phyloP scores from a whole-genome alignment of 2,888 invertebrate genomes.

The Diaphora mendica region DNA sequence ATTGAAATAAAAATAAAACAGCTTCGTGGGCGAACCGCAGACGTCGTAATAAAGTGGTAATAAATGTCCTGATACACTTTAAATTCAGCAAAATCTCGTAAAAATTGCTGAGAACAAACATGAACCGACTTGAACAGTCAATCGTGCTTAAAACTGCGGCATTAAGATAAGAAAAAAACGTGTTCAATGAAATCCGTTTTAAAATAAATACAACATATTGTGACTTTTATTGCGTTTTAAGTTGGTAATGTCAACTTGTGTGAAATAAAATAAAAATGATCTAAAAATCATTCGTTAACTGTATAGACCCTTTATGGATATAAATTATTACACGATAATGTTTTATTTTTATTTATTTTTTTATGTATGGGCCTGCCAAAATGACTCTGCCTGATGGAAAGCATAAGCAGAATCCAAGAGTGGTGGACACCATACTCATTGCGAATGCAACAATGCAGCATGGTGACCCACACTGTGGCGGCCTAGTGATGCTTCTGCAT shows the following conservation, averaged over 20 bases:
- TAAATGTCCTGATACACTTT: slow-evolving; percentile 41
- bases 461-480: no score
- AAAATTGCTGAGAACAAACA: slow-evolving; percentile 47
- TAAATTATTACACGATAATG: no score
- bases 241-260: background rate
- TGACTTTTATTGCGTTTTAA: background rate
- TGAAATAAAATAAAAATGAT: background rate
- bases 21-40: slow-evolving; percentile 26
- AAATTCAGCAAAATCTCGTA: slow-evolving; percentile 42
- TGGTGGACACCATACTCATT: no score
- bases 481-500: no score
- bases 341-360: no score
- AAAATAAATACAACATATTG: slow-evolving; percentile 4
- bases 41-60: slow-evolving; percentile 30
- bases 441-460: no score
- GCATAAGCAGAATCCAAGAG: no score
- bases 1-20: slow-evolving; percentile 23
- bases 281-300: background rate
- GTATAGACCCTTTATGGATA: background rate
- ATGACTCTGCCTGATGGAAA: no score
- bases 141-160: slow-evolving; percentile 34
- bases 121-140: slow-evolving; percentile 34
- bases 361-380: no score
- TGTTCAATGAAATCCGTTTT: slow-evolving; percentile 16
- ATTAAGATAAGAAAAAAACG: slow-evolving; percentile 37